Percentiles rank a stretch among this genome's conserved stretches.
Evolutionary conservation across 2,113 vertebrate genomes (phyloP).

Genomic region (Arenaria interpres): DNA sequence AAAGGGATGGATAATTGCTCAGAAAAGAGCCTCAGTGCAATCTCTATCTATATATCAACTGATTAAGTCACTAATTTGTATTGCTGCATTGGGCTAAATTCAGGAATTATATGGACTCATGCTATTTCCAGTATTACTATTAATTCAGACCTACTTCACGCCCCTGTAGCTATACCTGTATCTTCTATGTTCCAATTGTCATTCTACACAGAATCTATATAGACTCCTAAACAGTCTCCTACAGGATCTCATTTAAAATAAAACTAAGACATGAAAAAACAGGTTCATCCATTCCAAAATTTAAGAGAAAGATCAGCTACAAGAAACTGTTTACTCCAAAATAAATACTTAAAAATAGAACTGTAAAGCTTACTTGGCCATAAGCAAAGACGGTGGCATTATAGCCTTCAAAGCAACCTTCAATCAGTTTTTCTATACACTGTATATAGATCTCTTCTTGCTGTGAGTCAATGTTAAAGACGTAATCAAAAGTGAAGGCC

Average conservation of each 20-base stretch:
- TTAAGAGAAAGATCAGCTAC: not conserved
- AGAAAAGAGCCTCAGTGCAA: not conserved
- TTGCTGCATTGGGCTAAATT: not conserved
- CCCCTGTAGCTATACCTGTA: not conserved
- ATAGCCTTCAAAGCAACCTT: constrained; percentile 96
- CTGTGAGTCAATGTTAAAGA: constrained; percentile 90
- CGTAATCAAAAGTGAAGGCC: constrained; percentile 95
- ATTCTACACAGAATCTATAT: not conserved
- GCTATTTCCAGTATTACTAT: not conserved
- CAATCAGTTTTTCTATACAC: constrained; percentile 93
- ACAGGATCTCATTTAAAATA: not conserved
- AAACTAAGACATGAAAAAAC: not conserved
- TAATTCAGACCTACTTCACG: not conserved
- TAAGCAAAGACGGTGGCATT: constrained; percentile 98
- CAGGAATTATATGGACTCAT: not conserved
- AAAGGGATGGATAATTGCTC: not conserved
- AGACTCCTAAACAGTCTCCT: not conserved
- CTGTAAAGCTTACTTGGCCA: constrained; percentile 83
- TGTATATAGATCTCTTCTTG: constrained; percentile 89
- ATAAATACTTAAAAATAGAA: not conserved
- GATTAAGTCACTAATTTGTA: not conserved
- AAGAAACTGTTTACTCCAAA: not conserved
- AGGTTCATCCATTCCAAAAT: not conserved
- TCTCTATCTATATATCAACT: not conserved
- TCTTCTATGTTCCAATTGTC: not conserved